Conservation (phyloP, 2,888 invertebrate genomes). For the Dasysyrphus albostriatus region DNA sequence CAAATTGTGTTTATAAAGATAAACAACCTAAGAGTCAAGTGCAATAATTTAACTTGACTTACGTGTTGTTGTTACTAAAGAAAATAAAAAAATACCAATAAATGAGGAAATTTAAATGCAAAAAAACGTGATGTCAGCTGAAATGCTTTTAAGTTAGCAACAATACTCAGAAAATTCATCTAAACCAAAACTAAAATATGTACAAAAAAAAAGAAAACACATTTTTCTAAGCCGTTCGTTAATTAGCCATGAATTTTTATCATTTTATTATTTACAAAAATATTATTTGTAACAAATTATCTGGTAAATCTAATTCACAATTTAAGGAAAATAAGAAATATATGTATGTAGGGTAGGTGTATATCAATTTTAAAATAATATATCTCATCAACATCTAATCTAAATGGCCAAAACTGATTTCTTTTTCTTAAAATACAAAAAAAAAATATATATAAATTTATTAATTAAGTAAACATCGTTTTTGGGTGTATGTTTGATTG, state of each 20-base stretch:
- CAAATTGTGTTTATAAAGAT: slow-evolving; percentile 28
- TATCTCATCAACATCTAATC: slow-evolving; percentile 7
- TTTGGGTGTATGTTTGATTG: slow-evolving; percentile 11
- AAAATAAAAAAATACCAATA: slow-evolving; percentile 8
- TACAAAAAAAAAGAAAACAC: background rate
- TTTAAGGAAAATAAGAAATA: background rate
- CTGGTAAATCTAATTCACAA: slow-evolving; percentile 2
- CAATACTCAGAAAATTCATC: background rate
- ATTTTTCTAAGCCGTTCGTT: slow-evolving; percentile 50
- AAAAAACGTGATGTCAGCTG: slow-evolving; percentile 39
- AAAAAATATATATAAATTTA: slow-evolving; percentile 25
- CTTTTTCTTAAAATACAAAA: slow-evolving; percentile 45
- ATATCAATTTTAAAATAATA: slow-evolving; percentile 11
- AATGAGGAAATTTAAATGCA: slow-evolving; percentile 30
- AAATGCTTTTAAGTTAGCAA: slow-evolving; percentile 12
- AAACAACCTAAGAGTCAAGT: slow-evolving; percentile 38
- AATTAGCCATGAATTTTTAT: slow-evolving; percentile 55
- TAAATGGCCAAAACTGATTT: slow-evolving; percentile 46
- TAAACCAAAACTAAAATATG: background rate
- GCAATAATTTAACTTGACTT: slow-evolving; percentile 30
- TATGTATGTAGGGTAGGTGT: background rate
- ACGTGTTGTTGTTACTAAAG: slow-evolving; percentile 3
- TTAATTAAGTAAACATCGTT: slow-evolving; percentile 57
- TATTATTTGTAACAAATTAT: slow-evolving; percentile 50
- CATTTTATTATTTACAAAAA: slow-evolving; percentile 71